Evolutionary conservation across 1,140 invertebrate species (phyloP).

Genomic region (Pseudomyrmex concolor): DNA sequence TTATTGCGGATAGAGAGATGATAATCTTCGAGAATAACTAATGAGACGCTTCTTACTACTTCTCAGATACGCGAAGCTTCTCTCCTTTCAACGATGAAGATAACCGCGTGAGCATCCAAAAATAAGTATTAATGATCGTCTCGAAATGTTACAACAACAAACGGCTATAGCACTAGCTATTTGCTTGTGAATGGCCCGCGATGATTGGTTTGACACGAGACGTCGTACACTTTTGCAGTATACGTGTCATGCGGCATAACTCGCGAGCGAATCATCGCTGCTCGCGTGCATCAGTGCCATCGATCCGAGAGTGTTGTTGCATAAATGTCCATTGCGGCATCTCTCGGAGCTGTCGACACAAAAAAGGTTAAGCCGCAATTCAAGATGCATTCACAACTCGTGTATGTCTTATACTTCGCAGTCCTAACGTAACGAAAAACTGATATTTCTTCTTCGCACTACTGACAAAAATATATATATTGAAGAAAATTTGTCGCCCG

Average conservation of each 20-base stretch:
- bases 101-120: not conserved
- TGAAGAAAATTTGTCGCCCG: too few relatives aligned
- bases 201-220: constrained; percentile 1
- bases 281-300: not conserved
- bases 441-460: too few relatives aligned
- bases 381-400: not conserved
- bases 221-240: not conserved
- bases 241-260: not conserved
- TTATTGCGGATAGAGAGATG: not conserved
- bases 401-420: too few relatives aligned
- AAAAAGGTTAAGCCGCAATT: not conserved
- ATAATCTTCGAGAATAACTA: not conserved
- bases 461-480: too few relatives aligned
- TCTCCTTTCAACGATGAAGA: not conserved
- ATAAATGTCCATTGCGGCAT: not conserved
- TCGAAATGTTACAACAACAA: constrained; percentile 6
- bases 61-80: not conserved
- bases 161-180: not conserved
- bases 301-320: not conserved
- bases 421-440: too few relatives aligned
- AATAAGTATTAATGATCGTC: too few relatives aligned
- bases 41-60: too few relatives aligned
- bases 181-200: not conserved
- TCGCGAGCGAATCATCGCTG: not conserved
- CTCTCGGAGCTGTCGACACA: not conserved